Evolutionary conservation across 2,797 vertebrate species (phyloP).

Genomic region (Enoplosus armatus): DNA sequence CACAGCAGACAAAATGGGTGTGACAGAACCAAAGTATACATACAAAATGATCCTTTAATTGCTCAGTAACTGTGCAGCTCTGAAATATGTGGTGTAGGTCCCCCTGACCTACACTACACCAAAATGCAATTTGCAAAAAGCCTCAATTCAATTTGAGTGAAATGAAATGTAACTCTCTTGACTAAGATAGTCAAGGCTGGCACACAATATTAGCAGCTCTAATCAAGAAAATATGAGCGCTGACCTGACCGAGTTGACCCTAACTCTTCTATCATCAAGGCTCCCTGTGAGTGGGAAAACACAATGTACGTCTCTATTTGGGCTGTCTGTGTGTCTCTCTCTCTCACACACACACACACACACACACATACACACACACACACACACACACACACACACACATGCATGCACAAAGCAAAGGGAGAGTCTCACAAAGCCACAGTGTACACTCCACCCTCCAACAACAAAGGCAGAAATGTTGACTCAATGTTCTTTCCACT

Average conservation of each 20-base stretch:
- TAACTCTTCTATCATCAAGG: constrained; percentile 3
- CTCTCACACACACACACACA: neutral
- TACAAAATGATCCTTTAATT: neutral
- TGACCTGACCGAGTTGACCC: constrained; percentile 7
- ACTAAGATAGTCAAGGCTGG: neutral
- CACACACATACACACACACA: neutral
- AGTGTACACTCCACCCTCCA: constrained; percentile 34
- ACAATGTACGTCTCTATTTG: constrained; percentile 18
- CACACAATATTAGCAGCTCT: neutral
- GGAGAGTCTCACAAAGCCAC: constrained; percentile 33
- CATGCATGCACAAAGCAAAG: constrained; percentile 15
- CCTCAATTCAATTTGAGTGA: neutral
- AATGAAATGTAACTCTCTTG: neutral
- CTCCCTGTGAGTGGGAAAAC: constrained; percentile 11
- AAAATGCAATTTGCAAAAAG: neutral
- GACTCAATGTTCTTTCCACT: constrained; percentile 71
- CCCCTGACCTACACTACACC: neutral
- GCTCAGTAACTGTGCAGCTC: neutral
- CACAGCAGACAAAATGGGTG: neutral
- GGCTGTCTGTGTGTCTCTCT: neutral
- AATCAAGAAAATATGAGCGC: neutral
- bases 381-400: constrained; percentile 13
- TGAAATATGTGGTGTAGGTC: too few species aligned
- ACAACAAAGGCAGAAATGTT: constrained; percentile 62
- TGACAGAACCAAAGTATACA: neutral